These are phyloP conservation scores for Drosophila hydei DNA, from an alignment of 1,140 invertebrate species.

Conservation along the genomic window DNA sequence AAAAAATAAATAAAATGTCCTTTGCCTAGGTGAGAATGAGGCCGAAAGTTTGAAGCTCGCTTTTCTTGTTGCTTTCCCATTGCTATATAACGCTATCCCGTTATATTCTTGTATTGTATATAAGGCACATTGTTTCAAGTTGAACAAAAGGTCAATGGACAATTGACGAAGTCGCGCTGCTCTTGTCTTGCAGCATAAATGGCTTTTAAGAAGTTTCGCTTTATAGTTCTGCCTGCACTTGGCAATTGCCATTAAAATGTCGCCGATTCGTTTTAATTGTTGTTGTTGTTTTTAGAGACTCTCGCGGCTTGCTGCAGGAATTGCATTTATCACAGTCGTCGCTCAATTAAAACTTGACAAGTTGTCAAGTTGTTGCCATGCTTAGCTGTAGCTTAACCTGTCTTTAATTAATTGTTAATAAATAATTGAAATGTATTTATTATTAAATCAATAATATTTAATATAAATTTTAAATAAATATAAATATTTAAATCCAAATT, in stretches of 20 bases:
- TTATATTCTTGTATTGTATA: constrained; percentile 2
- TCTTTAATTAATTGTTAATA: neutral
- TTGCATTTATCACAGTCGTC: no score
- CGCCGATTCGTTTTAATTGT: constrained; percentile 32
- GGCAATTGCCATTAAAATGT: constrained; percentile 56
- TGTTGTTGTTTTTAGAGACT: neutral
- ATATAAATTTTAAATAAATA: neutral
- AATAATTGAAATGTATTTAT: neutral
- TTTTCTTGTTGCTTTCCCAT: constrained; percentile 10
- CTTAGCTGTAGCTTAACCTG: neutral
- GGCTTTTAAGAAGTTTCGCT: constrained; percentile 69
- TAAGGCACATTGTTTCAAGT: neutral
- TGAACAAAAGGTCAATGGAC: constrained; percentile 72
- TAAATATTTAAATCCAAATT: no score
- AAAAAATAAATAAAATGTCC: constrained; percentile 2
- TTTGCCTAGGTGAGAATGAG: constrained; percentile 44
- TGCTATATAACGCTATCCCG: no score
- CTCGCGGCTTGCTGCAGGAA: neutral
- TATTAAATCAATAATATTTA: no score
- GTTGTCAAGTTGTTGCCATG: neutral
- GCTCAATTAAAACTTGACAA: constrained; percentile 54
- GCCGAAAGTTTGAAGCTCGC: constrained; percentile 20
- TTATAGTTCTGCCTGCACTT: constrained; percentile 57
- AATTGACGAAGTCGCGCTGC: constrained; percentile 64
- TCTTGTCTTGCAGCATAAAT: constrained; percentile 46